A percentile compares a stretch with the other conserved stretches of the same genome.
phyloP scores from a whole-genome alignment of 2,113 vertebrate genomes.

The Datnioides undecimradiatus region DNA sequence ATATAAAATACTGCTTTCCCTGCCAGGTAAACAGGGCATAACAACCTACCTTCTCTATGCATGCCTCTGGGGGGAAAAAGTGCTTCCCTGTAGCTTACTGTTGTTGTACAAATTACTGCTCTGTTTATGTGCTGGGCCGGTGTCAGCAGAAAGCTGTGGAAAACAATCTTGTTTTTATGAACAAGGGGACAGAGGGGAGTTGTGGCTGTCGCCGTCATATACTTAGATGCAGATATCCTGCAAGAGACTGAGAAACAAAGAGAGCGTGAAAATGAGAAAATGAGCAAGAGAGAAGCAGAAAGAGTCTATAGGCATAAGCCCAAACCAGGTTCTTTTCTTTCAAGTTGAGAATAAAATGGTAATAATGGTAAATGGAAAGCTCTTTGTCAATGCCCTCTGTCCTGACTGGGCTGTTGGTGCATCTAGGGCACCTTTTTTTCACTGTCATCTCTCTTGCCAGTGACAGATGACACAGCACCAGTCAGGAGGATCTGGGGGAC shows the following conservation, averaged over 20 bases:
- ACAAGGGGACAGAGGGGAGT: conserved; percentile 64
- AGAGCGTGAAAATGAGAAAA: conserved; percentile 31
- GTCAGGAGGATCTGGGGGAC: conserved; percentile 64
- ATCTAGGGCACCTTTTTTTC: conserved; percentile 74
- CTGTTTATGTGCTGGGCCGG: conserved; percentile 77
- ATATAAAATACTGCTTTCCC: conserved; percentile 72
- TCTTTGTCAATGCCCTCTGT: conserved; percentile 32
- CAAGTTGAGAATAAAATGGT: conserved; percentile 59
- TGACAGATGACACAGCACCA: conserved; percentile 81
- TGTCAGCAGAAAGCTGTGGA: conserved; percentile 78
- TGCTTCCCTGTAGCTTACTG: conserved; percentile 75
- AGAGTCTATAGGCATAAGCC: conserved; percentile 25
- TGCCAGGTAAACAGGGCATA: conserved; percentile 82
- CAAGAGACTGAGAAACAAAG: conserved; percentile 34
- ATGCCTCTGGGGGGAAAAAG: conserved; percentile 70
- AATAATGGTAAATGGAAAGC: conserved; percentile 20
- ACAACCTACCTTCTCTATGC: conserved; percentile 70
- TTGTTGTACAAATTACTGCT: conserved; percentile 83
- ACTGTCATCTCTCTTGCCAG: conserved; percentile 74
- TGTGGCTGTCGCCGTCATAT: conserved; percentile 57
- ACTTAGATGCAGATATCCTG: conserved; percentile 55
- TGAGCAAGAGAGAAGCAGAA: conserved; percentile 15
- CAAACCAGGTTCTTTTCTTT: conserved; percentile 22
- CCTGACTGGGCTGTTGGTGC: conserved; percentile 49
- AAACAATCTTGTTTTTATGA: conserved; percentile 80